Evolutionary conservation across 2,113 vertebrate species (phyloP).

Genomic region (Hyaena hyaena): DNA sequence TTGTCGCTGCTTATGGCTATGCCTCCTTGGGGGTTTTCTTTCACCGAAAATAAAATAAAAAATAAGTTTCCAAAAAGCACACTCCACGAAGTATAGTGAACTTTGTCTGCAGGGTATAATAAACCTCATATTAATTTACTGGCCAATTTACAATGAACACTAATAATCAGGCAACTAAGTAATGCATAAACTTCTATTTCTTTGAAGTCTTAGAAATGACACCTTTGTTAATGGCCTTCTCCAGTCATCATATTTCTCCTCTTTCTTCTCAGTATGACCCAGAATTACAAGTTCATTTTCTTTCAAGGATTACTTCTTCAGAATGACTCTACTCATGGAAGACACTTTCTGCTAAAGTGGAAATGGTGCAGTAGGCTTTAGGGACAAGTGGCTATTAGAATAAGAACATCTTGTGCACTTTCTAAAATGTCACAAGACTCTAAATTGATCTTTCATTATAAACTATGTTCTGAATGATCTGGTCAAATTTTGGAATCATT

Average conservation of each 20-base stretch:
- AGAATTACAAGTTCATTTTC: neutral
- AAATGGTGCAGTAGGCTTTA: neutral
- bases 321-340: neutral
- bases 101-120: neutral
- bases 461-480: neutral
- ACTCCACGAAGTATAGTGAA: neutral
- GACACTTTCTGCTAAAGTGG: neutral
- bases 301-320: neutral
- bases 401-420: neutral
- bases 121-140: neutral
- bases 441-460: neutral
- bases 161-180: neutral
- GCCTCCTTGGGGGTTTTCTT: accelerated
- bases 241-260: neutral
- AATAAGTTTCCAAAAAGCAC: neutral
- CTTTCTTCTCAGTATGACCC: neutral
- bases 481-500: neutral
- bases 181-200: neutral
- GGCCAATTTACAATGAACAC: neutral
- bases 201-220: neutral
- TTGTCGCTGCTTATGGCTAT: no score
- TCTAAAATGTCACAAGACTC: neutral
- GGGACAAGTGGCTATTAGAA: neutral
- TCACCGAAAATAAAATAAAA: constrained; percentile 17
- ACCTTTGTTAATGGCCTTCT: neutral